A percentile compares a stretch with the other conserved stretches of the same genome.
Evolutionary conservation across 2,113 vertebrate species (phyloP).

Genomic region (Cettia cetti): DNA sequence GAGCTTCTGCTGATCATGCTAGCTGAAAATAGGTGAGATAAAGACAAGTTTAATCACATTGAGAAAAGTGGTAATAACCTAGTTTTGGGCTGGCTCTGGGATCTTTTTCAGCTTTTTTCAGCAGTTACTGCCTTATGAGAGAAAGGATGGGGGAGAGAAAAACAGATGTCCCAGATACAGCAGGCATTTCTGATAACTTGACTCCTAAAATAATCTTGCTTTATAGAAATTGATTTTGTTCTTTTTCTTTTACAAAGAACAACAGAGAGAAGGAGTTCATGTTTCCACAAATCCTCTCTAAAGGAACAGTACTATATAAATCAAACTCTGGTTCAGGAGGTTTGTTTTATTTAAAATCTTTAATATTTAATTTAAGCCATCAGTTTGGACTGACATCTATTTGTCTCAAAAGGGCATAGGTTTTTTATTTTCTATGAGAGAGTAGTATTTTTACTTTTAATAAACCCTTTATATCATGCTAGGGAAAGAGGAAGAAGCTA

Average conservation of each 20-base stretch:
- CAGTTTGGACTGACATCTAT: constrained; percentile 13
- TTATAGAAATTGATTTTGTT: constrained; percentile 50
- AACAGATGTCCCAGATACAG: constrained; percentile 53
- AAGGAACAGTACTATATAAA: constrained; percentile 16
- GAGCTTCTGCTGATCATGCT: not conserved
- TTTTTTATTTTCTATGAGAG: not conserved
- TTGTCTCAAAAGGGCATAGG: not conserved
- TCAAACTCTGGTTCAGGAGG: not conserved
- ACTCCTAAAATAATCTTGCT: constrained; percentile 53
- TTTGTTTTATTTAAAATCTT: not conserved
- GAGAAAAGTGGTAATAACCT: not conserved
- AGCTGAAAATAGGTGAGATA: not conserved
- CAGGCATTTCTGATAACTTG: constrained; percentile 14
- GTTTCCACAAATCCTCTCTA: constrained; percentile 15
- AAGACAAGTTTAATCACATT: not conserved
- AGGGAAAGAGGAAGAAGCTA: not conserved
- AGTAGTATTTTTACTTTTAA: not conserved
- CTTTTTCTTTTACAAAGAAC: constrained; percentile 26
- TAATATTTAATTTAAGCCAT: constrained; percentile 43
- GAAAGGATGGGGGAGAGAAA: not conserved
- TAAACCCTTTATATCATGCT: not conserved
- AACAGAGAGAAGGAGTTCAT: not conserved
- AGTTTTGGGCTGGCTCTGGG: not conserved
- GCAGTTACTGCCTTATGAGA: not conserved
- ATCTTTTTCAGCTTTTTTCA: not conserved